Evolutionary conservation across 2,113 vertebrate genomes (phyloP).

Genomic region (Manacus vitellinus): DNA sequence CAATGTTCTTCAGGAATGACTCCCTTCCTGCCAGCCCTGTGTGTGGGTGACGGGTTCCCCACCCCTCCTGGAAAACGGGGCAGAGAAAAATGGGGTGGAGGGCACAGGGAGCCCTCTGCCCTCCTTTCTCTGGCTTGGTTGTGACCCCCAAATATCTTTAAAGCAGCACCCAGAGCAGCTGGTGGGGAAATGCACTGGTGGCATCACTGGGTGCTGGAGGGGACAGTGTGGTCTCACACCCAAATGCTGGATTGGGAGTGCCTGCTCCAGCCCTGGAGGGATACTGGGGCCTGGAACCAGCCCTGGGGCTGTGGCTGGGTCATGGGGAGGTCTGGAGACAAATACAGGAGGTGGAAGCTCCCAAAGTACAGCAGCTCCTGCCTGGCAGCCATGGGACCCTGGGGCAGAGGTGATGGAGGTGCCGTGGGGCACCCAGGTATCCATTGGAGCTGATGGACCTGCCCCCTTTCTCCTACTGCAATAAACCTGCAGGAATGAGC

Average conservation of each 20-base stretch:
- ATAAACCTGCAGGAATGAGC: not conserved
- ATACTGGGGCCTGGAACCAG: not conserved
- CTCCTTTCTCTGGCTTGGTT: fast-evolving
- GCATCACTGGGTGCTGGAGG: not conserved
- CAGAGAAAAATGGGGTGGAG: not conserved
- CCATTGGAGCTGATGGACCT: not conserved
- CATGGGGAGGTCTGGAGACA: not conserved
- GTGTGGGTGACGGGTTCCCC: not conserved
- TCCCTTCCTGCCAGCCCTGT: constrained; percentile 41
- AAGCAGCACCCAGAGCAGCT: fast-evolving
- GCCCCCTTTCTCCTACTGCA: not conserved
- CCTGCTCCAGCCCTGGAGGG: not conserved
- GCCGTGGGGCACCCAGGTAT: fast-evolving
- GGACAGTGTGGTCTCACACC: fast-evolving
- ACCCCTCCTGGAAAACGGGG: fast-evolving
- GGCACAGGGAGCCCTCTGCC: not conserved
- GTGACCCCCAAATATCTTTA: not conserved
- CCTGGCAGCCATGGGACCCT: fast-evolving
- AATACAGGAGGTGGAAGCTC: not conserved
- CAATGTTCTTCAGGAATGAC: constrained; percentile 24
- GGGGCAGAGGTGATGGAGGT: not conserved
- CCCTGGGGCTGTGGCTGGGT: not conserved
- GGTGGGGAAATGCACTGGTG: fast-evolving
- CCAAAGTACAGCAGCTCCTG: not conserved
- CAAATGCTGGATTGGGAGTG: fast-evolving